Percentiles rank a stretch among this genome's conserved stretches.
These are phyloP conservation scores for Mantis religiosa DNA, from an alignment of 2,888 invertebrate species.

Conservation along the genomic window DNA sequence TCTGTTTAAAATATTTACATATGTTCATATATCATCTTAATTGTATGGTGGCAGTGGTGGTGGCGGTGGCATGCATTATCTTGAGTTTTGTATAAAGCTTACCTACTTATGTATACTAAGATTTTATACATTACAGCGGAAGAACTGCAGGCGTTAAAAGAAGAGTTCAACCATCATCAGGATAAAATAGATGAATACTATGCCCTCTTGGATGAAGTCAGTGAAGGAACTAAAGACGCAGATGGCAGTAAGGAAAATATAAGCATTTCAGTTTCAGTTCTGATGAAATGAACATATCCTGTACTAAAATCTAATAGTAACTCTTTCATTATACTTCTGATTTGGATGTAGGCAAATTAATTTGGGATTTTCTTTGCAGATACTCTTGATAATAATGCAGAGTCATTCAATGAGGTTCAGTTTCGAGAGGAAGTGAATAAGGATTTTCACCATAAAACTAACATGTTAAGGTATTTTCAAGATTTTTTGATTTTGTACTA, in stretches of 20 bases:
- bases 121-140: conserved; percentile 49
- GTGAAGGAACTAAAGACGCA: conserved; percentile 54
- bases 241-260: conserved; percentile 57
- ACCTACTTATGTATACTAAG: no score
- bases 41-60: no score
- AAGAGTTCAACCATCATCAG: conserved; percentile 89
- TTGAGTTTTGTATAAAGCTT: no score
- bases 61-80: no score
- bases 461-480: conserved; percentile 51
- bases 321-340: not conserved
- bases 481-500: not conserved
- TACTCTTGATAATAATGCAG: conserved; percentile 54
- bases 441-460: conserved; percentile 63
- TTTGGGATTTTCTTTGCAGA: conserved; percentile 32
- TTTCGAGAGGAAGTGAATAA: conserved; percentile 54
- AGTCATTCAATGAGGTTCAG: conserved; percentile 66
- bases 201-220: conserved; percentile 67
- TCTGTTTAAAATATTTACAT: no score
- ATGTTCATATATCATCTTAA: no score
- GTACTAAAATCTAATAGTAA: not conserved
- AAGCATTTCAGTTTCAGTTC: not conserved
- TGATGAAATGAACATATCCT: not conserved
- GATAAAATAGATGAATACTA: conserved; percentile 90
- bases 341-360: not conserved
- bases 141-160: conserved; percentile 75